Conservation (phyloP, 2,113 vertebrate species). For the Stictonetta naevosa region DNA sequence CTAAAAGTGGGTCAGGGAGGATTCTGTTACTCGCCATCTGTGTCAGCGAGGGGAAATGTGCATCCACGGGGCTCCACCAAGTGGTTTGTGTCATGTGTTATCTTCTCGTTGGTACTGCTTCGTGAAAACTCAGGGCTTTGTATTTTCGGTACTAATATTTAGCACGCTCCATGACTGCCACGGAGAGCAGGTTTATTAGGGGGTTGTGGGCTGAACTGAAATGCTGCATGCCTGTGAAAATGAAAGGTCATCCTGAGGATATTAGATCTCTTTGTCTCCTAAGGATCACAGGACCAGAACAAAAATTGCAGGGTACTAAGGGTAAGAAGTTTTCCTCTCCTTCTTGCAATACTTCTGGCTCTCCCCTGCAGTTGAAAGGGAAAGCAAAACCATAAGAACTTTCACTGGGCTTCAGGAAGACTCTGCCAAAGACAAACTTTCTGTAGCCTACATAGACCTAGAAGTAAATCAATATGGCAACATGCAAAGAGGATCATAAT, state of each 20-base stretch:
- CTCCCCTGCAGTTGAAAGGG: background rate
- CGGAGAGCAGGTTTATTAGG: background rate
- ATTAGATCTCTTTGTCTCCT: background rate
- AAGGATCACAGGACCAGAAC: background rate
- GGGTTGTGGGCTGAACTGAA: background rate
- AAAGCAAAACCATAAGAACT: background rate
- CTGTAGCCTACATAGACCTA: background rate
- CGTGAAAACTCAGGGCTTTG: background rate
- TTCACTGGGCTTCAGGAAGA: background rate
- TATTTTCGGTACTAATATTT: background rate
- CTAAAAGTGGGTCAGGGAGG: conserved; percentile 31
- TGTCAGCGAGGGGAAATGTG: background rate
- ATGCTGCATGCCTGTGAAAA: background rate
- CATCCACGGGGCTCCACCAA: background rate
- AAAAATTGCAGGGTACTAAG: background rate
- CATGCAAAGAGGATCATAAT: background rate
- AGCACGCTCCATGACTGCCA: background rate
- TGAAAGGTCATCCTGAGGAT: background rate
- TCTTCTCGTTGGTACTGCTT: background rate
- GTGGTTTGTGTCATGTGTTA: background rate
- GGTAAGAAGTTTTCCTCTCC: background rate
- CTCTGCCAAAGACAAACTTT: background rate
- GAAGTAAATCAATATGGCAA: background rate
- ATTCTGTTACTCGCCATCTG: background rate
- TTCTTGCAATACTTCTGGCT: background rate